Base-by-base conservation (phyloP, 2,888 invertebrate genomes). In the Pyrrhosoma nymphula region DNA sequence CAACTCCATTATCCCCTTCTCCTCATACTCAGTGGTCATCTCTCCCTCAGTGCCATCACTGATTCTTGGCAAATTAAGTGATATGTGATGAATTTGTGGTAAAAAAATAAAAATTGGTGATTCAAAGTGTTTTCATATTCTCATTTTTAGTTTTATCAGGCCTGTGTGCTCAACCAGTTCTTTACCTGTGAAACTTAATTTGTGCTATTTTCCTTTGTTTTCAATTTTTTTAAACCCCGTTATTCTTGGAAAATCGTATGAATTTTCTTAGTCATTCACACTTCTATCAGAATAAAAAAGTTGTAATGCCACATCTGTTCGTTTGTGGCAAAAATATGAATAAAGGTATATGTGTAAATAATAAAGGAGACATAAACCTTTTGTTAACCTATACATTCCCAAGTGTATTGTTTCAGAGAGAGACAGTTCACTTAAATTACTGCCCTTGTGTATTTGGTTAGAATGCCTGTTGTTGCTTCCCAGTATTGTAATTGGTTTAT, bases 351-450 rank as follows among this genome's bases (percentile, higher is more conserved):
- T 91, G 69, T 93, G 93, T 93, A 69, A 47, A 75, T 69, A 93
- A 93, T 47, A 69, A 93, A 69, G 69, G 69, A 93, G 39, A 69
- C 69, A 93, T 69, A 93, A 91, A 69, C 69, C 93, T 69, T 93
- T 93, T 69, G 93, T 93, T 93, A 69, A 93, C 93, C 93, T 93
- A 93, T 93, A 93, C 93, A 93, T 93, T 93, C 93, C 93, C 93
- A 93, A 63, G 93, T 93, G 93, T 69, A 69, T 93, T 93, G 93
- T 93, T 93, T 93, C 93, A 93, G 39, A 69, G 69, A 47, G 93
- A 93, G 63, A 93, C 93, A 69, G 93, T 93, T 93, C 93, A 93
- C 93, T 69, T 69, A 39, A 35, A 93, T 30, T 93, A 55, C 56
- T 93, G 69, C 93, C 93, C 93, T 93, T 93, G 47, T 93, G 93